Base-by-base conservation (phyloP, 2,797 vertebrate genomes). In the Tapera naevia region DNA sequence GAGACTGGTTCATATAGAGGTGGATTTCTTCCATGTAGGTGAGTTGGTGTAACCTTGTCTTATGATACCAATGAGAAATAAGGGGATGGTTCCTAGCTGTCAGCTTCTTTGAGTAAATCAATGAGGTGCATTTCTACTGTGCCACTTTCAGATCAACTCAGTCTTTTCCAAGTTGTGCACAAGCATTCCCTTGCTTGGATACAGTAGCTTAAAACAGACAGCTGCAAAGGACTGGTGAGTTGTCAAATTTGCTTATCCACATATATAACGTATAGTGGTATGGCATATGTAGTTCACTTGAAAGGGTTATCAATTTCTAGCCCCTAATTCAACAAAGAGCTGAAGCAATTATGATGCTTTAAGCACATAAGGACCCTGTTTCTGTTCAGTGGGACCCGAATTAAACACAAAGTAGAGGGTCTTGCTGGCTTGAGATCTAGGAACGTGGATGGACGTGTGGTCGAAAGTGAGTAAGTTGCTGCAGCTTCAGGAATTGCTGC, bases 361-460 rank as follows among this genome's bases (percentile, higher is more conserved):
- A 86, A 72, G 66, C 53, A 15, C 3, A 0, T 5, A 41, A 85
- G 50, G 45, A 32, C 58, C 45, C 37, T 76, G 28, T 56, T 75
- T 33, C 18, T 54, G 50, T 43, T 71, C 0, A 0, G 58, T 19
- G 46, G 32, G 32, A 33, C 73, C 16, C 66, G 51, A 58, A 41
- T 17, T n/a, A 25, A 80, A 46, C 39, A 58, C 15, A 6, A 32
- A 46, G 10, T 5, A 39, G 48, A 46, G 23, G 15, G 14, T 13
- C 15, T 21, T 53, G 24, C 53, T 58, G 67, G 10, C 12, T 33
- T 54, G 71, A 71, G 56, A 35, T 50, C 35, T 66, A 17, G 21
- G 17, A 21, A 16, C 10, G 11, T 51, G 51, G 39, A 16, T 25
- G 30, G 45, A n/a, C 4, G 2, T 10, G 21, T 0, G 0, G 22